Evolutionary conservation across 2,888 invertebrate genomes (phyloP).

Genomic region (Noctua comes): DNA sequence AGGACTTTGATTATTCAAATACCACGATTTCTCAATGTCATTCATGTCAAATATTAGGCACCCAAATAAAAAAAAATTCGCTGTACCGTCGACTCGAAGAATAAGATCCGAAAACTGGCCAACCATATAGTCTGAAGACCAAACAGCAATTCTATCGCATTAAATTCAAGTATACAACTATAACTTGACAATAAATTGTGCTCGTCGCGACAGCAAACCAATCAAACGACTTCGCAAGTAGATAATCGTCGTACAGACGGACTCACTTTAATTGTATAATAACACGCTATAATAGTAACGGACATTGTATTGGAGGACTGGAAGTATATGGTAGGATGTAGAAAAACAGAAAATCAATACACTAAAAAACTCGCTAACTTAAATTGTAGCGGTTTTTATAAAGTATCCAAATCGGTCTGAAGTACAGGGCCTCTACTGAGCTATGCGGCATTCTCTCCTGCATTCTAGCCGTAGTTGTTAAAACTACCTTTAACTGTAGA

Average conservation of each 20-base stretch:
- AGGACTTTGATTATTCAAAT: conserved; percentile 16
- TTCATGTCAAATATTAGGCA: neutral
- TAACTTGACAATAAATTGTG: conserved; percentile 32
- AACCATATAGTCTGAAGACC: neutral
- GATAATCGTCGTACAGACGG: conserved; percentile 35
- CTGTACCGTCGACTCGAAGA: neutral
- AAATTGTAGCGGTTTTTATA: neutral
- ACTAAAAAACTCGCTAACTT: neutral
- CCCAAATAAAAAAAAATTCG: neutral
- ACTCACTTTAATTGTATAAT: conserved; percentile 61
- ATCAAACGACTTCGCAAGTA: conserved; percentile 42
- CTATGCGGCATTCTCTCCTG: neutral
- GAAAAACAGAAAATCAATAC: conserved; percentile 16
- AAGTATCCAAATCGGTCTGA: neutral
- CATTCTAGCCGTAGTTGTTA: neutral
- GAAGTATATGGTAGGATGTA: neutral
- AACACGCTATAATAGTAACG: conserved; percentile 22
- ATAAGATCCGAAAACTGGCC: neutral
- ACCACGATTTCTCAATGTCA: neutral
- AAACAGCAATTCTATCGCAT: conserved; percentile 4
- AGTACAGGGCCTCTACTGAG: neutral
- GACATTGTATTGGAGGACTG: conserved; percentile 22
- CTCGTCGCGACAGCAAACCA: conserved; percentile 32
- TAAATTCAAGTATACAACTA: conserved; percentile 17
- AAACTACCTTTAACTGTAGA: neutral